Base-by-base conservation (phyloP, 2,888 invertebrate species). In the Hyposoter didymator region DNA sequence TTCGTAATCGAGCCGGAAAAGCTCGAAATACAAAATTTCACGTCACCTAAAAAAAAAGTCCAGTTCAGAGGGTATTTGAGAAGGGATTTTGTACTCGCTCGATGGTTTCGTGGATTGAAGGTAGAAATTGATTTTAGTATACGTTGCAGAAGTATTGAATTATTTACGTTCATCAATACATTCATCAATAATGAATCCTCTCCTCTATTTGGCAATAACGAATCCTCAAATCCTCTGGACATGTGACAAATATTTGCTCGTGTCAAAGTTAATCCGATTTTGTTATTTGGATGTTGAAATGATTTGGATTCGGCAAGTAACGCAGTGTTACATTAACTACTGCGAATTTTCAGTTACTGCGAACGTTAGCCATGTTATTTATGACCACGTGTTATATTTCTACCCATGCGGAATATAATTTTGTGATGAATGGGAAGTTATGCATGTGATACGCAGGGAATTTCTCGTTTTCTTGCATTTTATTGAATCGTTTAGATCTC, bases 211-310 rank as follows among this genome's bases (percentile, higher is more conserved):
- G 5, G 32, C 64, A 64, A 35, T 64, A 64, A 5, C 35, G n/a
- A 64, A 64, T 35, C 7, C 64, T 64, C 64, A 64, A 35, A 64
- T 64, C 64, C 35, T 64, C 35, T 64, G 10, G 8, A 64, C n/a
- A 35, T 64, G n/a, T 35, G 7, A 64, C 35, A 39, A 64, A 64
- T n/a, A 64, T 64, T 64, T 39, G 35, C 17, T 64, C 35, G n/a
- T 64, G 35, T 39, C 35, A n/a, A 39, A 64, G 35, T 39, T 64
- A 64, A 35, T 64, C 35, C 35, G 35, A 64, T 64, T 64, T 35
- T 35, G n/a, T 39, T 64, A 22, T 22, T 64, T 17, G 32, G 7
- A n/a, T 39, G 35, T 64, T 64, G 8, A 17, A 8, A 17, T 17
- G 64, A 35, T 64, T 64, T 64, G 35, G 17, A 64, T 64, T 64